Evolutionary conservation across 2,888 invertebrate genomes (phyloP).

Genomic region (Stenichneumon culpator): DNA sequence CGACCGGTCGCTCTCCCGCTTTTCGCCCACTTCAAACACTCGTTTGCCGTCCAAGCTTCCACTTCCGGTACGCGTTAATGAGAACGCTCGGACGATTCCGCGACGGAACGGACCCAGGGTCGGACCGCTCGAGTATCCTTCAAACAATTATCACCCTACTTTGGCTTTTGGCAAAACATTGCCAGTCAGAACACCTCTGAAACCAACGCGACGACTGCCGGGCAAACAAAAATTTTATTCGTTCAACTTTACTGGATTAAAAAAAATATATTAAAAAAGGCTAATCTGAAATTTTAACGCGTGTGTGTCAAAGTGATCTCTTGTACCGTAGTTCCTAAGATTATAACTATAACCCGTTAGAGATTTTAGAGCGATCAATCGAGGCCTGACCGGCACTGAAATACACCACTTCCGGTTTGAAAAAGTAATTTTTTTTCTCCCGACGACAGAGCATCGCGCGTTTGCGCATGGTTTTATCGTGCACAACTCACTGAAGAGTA

Average conservation of each 20-base stretch:
- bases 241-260: neutral
- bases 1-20: constrained; percentile 23
- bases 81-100: constrained; percentile 58
- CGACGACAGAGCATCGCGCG: no score
- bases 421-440: no score
- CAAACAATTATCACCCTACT: constrained; percentile 30
- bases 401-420: no score
- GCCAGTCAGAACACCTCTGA: neutral
- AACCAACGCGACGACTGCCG: neutral
- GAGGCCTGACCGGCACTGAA: no score
- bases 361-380: neutral
- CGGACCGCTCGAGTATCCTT: constrained; percentile 46
- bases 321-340: neutral
- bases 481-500: no score
- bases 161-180: neutral
- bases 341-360: neutral
- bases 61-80: constrained; percentile 67
- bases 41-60: constrained; percentile 37
- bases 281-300: neutral
- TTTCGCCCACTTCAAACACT: constrained; percentile 54
- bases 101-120: constrained; percentile 21
- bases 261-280: no score
- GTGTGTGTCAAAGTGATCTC: neutral
- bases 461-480: no score
- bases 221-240: neutral